Evolutionary conservation across 1,140 invertebrate species (phyloP).

Genomic region (Liolophura sinensis): DNA sequence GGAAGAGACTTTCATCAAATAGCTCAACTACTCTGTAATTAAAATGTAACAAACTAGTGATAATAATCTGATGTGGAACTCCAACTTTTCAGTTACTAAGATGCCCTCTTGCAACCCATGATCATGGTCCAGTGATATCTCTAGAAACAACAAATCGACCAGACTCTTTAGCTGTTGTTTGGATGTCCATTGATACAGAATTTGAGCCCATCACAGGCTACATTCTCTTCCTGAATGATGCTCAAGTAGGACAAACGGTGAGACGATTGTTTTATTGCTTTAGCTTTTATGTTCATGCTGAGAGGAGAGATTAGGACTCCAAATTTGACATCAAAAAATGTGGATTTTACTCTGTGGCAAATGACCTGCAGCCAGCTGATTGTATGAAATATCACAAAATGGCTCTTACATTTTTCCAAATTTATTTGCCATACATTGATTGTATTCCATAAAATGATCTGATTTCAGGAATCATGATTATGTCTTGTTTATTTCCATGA

Average conservation of each 20-base stretch:
- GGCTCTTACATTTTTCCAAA: no score
- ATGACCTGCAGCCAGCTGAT: no score
- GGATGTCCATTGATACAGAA: slow-evolving; percentile 50
- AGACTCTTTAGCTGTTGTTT: slow-evolving; percentile 49
- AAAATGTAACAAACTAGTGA: no score
- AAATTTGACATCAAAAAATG: no score
- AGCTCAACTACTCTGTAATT: no score
- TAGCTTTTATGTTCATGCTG: no score
- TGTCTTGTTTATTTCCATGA: not conserved
- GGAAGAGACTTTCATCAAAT: no score
- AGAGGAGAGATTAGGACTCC: no score
- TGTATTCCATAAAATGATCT: not conserved
- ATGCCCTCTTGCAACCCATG: slow-evolving; percentile 38
- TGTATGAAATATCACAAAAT: no score
- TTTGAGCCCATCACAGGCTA: slow-evolving; percentile 48
- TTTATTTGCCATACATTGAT: not conserved
- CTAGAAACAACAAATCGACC: slow-evolving; percentile 44
- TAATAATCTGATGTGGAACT: slow-evolving; percentile 2
- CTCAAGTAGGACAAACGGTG: slow-evolving; percentile 54
- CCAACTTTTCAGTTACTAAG: slow-evolving; percentile 21
- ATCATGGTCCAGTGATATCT: slow-evolving; percentile 55
- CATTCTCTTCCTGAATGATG: slow-evolving; percentile 51
- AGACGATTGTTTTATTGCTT: slow-evolving; percentile 1
- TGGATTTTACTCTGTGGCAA: no score
- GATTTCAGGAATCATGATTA: not conserved